Base-by-base conservation (phyloP, 2,888 invertebrate species). In the Linyphia triangularis region DNA sequence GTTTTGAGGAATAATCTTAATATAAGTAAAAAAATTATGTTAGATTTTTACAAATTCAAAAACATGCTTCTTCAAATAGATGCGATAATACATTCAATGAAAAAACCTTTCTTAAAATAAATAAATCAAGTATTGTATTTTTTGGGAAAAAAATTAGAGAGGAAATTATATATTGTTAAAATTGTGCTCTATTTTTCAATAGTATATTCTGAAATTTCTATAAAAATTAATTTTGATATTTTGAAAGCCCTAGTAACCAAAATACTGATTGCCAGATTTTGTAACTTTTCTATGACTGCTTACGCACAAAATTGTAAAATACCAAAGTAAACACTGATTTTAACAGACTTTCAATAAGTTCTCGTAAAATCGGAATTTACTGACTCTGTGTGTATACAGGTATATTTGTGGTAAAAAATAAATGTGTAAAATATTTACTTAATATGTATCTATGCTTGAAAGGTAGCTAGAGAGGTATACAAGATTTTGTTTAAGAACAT, bases 261-360 rank as follows among this genome's bases (percentile, higher is more conserved):
- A 84, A 43, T 33, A 61, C 61, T 59, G 73, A 78, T 78, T 85
- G 85, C 78, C 78, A 63, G 26, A 26, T 85, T 85, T 85, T 85
- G 40, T 85, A 79, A 85, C 77, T 85, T 85, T 85, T 85, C 70
- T 79, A 79, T 26, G 70, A 85, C 85, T 78, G 77, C 78, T 79
- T 85, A 85, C 85, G 85, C 85, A 85, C 85, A 85, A 85, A 82
- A 61, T 63, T 72, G 61, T 40, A 19, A 63, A 72, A 69, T 33
- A 81, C 70, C 63, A 43, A 61, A 72, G 82, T 82, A 82, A 82
- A 70, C 61, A 72, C 28, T 57, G 61, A 40, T 72, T 72, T 70
- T 82, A 59, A 51, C n/a, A 61, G 63, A 61, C 26, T 13, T 40
- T 26, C 43, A 5, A 26, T 30, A 16, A 61, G 19, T 59, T 82